These are phyloP conservation scores for Trichosurus vulpecula DNA, from an alignment of 2,797 vertebrate genomes.

Conservation along the genomic window DNA sequence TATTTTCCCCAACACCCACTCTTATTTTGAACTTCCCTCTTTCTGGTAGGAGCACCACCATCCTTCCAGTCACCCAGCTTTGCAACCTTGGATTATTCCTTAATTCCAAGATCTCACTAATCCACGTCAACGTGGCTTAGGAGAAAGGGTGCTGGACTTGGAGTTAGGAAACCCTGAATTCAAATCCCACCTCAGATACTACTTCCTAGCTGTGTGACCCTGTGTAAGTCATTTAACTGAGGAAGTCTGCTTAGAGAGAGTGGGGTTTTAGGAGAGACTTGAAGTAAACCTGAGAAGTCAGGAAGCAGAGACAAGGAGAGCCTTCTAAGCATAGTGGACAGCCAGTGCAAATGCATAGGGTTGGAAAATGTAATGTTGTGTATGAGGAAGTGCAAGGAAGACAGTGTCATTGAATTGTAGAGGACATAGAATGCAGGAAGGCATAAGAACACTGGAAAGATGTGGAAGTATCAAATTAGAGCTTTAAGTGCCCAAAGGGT, in stretches of 20 bases:
- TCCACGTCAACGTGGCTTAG: background rate
- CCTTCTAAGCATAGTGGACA: background rate
- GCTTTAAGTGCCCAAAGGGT: background rate
- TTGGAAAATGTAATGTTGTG: background rate
- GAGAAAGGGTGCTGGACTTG: background rate
- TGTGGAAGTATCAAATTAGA: background rate
- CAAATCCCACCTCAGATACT: background rate
- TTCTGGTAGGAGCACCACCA: background rate
- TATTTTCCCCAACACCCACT: background rate
- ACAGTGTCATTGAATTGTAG: background rate
- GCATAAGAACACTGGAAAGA: background rate
- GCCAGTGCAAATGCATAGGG: background rate
- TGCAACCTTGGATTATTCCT: background rate
- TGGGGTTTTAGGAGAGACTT: background rate
- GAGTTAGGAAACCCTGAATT: background rate
- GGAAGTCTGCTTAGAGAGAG: background rate
- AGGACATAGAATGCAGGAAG: background rate
- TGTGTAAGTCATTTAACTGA: background rate
- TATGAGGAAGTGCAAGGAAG: background rate
- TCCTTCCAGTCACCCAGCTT: background rate
- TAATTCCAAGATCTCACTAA: background rate
- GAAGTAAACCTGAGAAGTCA: background rate
- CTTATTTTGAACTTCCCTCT: background rate
- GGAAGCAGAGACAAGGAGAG: background rate
- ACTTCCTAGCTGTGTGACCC: background rate